phyloP scores from a whole-genome alignment of 2,113 vertebrate species.

The Misgurnus mizolepis region DNA sequence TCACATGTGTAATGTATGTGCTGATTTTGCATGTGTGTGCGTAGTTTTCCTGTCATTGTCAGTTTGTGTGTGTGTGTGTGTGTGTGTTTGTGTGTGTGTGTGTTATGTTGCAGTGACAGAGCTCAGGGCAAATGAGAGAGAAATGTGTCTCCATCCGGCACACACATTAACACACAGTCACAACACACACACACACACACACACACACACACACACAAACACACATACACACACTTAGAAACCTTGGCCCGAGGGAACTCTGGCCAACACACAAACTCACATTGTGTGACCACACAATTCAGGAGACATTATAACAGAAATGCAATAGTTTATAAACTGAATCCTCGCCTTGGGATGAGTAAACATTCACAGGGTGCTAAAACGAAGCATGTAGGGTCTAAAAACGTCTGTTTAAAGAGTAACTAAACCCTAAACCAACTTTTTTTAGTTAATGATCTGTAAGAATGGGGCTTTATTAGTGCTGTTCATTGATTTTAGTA shows the following conservation, averaged over 20 bases:
- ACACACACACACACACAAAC: conserved; percentile 29
- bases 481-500: no score
- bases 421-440: no score
- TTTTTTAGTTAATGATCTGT: no score
- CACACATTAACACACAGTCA: conserved; percentile 33
- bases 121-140: conserved; percentile 41
- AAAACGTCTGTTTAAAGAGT: conserved; percentile 13
- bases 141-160: conserved; percentile 48
- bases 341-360: background rate
- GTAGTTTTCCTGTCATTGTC: conserved; percentile 57
- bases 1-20: conserved; percentile 44
- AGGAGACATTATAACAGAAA: conserved; percentile 13
- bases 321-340: conserved; percentile 27
- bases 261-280: background rate
- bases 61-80: conserved; percentile 40
- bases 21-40: conserved; percentile 34
- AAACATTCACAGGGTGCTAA: background rate
- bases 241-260: background rate
- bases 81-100: conserved; percentile 36
- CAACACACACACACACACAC: conserved; percentile 31
- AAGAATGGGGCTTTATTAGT: no score
- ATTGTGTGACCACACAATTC: background rate
- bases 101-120: conserved; percentile 44
- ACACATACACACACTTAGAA: conserved; percentile 10
- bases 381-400: background rate